Conservation (phyloP, 2,113 vertebrate genomes). For the Petromus typicus region DNA sequence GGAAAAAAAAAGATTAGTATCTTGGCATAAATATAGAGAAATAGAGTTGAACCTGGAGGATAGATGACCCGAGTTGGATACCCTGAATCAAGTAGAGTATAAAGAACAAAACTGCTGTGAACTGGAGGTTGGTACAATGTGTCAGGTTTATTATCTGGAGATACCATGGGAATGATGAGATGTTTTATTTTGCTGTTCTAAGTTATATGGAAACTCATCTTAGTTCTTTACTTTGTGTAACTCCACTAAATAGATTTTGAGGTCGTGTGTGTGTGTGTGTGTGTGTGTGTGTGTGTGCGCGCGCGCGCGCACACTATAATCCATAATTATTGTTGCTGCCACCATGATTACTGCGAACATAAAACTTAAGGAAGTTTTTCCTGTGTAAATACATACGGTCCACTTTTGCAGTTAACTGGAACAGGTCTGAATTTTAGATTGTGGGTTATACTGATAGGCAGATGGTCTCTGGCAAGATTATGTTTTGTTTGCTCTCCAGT, state of each 20-base stretch:
- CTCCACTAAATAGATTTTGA: neutral
- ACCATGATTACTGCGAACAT: neutral
- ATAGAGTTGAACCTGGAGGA: neutral
- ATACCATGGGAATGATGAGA: neutral
- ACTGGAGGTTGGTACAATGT: neutral
- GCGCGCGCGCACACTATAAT: no score
- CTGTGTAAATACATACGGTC: neutral
- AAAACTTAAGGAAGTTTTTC: constrained; percentile 37
- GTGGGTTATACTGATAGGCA: neutral
- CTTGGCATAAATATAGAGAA: neutral
- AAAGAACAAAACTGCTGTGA: neutral
- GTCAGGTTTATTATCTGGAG: neutral
- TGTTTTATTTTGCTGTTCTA: neutral
- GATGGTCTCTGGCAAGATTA: neutral
- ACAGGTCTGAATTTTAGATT: constrained; percentile 21
- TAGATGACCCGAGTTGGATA: neutral
- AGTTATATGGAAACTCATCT: neutral
- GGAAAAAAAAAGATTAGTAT: neutral
- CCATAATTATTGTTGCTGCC: neutral
- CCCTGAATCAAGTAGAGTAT: neutral
- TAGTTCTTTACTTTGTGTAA: constrained; percentile 8
- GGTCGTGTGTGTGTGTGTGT: neutral
- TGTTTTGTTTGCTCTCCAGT: neutral
- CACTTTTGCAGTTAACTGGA: neutral
- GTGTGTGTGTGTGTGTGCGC: neutral